A percentile compares a stretch with the other conserved stretches of the same genome.
Evolutionary conservation across 2,797 vertebrate genomes (phyloP).

Genomic region (Prunella strophiata): DNA sequence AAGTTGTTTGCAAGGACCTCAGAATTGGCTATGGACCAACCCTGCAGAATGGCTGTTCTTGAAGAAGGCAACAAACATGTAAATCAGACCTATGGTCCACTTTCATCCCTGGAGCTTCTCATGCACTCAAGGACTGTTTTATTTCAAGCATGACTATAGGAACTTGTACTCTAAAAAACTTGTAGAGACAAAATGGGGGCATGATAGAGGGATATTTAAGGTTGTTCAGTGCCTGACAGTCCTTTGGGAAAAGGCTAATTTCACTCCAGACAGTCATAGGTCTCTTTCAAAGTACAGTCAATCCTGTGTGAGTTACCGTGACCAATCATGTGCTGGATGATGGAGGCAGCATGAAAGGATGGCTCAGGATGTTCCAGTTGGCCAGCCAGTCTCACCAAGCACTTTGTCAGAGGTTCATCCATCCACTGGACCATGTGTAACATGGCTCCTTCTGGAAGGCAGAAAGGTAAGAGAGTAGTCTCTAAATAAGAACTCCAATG

Average conservation of each 20-base stretch:
- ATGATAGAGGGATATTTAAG: background rate
- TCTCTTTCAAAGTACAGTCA: background rate
- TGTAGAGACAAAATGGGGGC: background rate
- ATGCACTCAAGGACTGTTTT: background rate
- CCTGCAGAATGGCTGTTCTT: background rate
- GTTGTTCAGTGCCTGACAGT: background rate
- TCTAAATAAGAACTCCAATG: background rate
- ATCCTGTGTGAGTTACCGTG: slow-evolving; percentile 53
- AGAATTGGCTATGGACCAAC: background rate
- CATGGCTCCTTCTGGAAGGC: slow-evolving; percentile 44
- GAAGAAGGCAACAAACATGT: background rate
- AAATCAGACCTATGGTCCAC: background rate
- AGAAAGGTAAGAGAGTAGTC: background rate
- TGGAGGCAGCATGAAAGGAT: slow-evolving; percentile 69
- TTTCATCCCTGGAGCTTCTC: background rate
- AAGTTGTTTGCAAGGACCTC: background rate
- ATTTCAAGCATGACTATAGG: background rate
- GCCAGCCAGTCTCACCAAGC: slow-evolving; percentile 66
- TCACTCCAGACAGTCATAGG: background rate
- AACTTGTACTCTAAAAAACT: background rate
- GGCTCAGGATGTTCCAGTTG: slow-evolving; percentile 52
- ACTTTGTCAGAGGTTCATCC: slow-evolving; percentile 49
- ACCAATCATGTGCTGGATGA: slow-evolving; percentile 49
- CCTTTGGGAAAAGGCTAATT: background rate
- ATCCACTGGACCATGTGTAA: slow-evolving; percentile 51